Percentiles rank a stretch among this genome's conserved stretches.
phyloP scores from a whole-genome alignment of 2,888 invertebrate species.

The Mactromeris polynyma region DNA sequence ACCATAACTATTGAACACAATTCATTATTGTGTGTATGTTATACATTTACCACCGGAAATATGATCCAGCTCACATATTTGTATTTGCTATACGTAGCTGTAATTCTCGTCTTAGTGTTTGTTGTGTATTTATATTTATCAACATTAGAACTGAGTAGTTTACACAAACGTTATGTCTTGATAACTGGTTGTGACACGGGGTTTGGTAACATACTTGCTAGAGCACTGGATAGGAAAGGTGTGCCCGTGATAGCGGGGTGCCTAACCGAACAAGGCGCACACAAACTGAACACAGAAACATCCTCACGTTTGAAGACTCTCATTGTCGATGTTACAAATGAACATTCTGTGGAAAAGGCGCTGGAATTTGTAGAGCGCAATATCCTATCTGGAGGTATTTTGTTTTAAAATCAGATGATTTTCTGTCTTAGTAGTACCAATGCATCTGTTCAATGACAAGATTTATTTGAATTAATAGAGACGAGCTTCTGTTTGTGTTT shows the following conservation, averaged over 20 bases:
- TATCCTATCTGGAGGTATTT: background rate
- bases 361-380: slow-evolving; percentile 48
- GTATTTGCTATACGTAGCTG: background rate
- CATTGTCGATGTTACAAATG: slow-evolving; percentile 66
- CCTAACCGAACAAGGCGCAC: slow-evolving; percentile 66
- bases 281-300: slow-evolving; percentile 47
- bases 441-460: background rate
- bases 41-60: background rate
- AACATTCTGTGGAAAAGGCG: slow-evolving; percentile 66
- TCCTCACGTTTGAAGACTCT: slow-evolving; percentile 67
- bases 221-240: slow-evolving; percentile 70
- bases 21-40: background rate
- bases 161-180: slow-evolving; percentile 67
- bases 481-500: too few species aligned
- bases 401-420: too few species aligned
- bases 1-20: too few species aligned
- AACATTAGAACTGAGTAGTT: slow-evolving; percentile 27
- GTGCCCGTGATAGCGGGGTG: slow-evolving; percentile 76
- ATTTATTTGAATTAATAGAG: too few species aligned
- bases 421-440: too few species aligned
- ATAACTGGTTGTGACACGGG: slow-evolving; percentile 81
- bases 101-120: background rate
- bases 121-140: background rate
- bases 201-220: slow-evolving; percentile 75
- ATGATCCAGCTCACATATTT: background rate